Percentiles rank a stretch among this genome's conserved stretches.
Conservation (phyloP, 2,113 vertebrate genomes). For the Eulemur macaco region DNA sequence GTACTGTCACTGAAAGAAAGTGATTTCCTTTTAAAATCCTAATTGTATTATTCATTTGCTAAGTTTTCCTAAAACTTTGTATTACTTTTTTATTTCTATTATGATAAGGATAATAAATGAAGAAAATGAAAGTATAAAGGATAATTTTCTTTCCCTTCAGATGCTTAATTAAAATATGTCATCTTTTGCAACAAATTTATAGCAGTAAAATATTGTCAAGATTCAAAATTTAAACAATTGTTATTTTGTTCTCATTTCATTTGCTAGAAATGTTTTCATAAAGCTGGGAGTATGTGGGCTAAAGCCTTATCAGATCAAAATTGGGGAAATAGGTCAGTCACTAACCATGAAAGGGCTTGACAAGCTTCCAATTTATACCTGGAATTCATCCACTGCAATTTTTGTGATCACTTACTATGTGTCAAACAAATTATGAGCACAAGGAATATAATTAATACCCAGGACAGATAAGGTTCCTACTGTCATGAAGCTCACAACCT, state of each 20-base stretch:
- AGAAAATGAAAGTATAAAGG: not conserved
- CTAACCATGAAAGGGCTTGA: not conserved
- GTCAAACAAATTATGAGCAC: not conserved
- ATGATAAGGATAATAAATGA: constrained; percentile 3
- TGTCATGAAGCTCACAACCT: not conserved
- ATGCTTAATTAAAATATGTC: not conserved
- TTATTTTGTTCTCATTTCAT: not conserved
- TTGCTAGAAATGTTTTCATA: constrained; percentile 10
- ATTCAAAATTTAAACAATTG: not conserved
- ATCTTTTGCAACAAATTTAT: not conserved
- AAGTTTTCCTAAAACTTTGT: constrained; percentile 4
- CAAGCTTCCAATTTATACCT: not conserved
- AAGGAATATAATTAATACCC: not conserved
- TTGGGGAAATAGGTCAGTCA: not conserved
- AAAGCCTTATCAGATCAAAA: not conserved
- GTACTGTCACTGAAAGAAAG: not conserved
- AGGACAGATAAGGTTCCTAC: not conserved
- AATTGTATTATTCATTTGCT: not conserved
- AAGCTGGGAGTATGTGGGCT: not conserved
- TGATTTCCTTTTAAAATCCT: constrained; percentile 36
- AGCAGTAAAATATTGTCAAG: not conserved
- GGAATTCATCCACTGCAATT: not conserved
- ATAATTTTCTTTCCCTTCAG: not conserved
- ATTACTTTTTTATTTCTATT: constrained; percentile 10
- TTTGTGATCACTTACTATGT: not conserved